Percentiles rank a stretch among this genome's conserved stretches.
Conservation (phyloP, 2,797 vertebrate species). For the Liparis tanakae region DNA sequence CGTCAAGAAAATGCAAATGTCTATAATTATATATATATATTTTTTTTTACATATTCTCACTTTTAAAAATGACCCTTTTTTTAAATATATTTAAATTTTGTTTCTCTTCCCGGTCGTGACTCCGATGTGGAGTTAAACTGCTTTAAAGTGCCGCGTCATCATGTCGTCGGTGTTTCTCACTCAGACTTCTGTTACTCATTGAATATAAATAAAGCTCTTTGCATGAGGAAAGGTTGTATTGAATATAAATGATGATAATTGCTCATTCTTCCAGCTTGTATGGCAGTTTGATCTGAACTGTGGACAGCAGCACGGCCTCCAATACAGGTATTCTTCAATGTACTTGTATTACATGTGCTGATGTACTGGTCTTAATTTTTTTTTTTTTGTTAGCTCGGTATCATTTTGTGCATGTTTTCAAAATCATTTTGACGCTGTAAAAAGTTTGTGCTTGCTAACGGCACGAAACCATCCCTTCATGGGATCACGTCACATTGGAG, state of each 20-base stretch:
- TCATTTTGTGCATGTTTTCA: conserved; percentile 18
- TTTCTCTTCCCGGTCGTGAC: neutral
- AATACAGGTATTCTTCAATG: neutral
- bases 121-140: neutral
- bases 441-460: neutral
- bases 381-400: neutral
- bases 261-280: neutral
- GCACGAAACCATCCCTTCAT: conserved; percentile 15
- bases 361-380: conserved; percentile 2
- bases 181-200: neutral
- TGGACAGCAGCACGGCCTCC: neutral
- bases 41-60: neutral
- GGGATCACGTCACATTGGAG: conserved; percentile 8
- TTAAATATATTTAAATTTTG: too few relatives aligned
- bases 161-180: neutral
- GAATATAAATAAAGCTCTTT: neutral
- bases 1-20: neutral
- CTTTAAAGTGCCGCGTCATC: neutral
- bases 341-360: neutral
- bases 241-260: neutral
- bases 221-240: neutral
- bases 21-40: neutral
- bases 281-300: conserved; percentile 5
- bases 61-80: too few relatives aligned
- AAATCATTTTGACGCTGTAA: conserved; percentile 5